These are phyloP conservation scores for Pheosia tremula DNA, from an alignment of 2,888 invertebrate species.

Conservation along the genomic window DNA sequence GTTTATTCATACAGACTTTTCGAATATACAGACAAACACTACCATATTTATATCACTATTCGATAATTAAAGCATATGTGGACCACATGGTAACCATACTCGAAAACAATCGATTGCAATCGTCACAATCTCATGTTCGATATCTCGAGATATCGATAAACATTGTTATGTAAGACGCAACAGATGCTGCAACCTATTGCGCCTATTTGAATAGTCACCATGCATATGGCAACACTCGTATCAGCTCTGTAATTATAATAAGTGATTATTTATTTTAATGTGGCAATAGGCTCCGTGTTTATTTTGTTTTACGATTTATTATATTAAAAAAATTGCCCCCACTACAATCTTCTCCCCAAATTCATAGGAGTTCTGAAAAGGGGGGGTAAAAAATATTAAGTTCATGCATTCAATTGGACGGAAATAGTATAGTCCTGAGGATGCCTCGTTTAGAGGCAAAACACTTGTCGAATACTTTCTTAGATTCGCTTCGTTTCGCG, in stretches of 20 bases:
- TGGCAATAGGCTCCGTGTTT: conserved; percentile 8
- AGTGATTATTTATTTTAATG: conserved; percentile 21
- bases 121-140: conserved; percentile 29
- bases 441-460: too few relatives aligned
- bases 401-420: too few relatives aligned
- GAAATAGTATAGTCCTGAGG: too few relatives aligned
- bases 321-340: not conserved
- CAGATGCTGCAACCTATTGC: conserved; percentile 42
- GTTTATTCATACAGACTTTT: too few relatives aligned
- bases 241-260: conserved; percentile 26
- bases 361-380: too few relatives aligned
- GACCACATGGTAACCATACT: conserved; percentile 28
- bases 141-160: conserved; percentile 41
- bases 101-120: conserved; percentile 45
- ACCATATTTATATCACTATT: too few relatives aligned
- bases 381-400: too few relatives aligned
- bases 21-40: too few relatives aligned
- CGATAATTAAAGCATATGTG: not conserved
- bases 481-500: too few relatives aligned
- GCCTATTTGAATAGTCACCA: conserved; percentile 28
- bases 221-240: conserved; percentile 29
- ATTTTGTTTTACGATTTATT: not conserved
- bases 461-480: too few relatives aligned
- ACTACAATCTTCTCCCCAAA: too few relatives aligned
- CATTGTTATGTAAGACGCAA: conserved; percentile 37